Conservation (phyloP, 1,140 invertebrate species). For the Melitaea cinxia region DNA sequence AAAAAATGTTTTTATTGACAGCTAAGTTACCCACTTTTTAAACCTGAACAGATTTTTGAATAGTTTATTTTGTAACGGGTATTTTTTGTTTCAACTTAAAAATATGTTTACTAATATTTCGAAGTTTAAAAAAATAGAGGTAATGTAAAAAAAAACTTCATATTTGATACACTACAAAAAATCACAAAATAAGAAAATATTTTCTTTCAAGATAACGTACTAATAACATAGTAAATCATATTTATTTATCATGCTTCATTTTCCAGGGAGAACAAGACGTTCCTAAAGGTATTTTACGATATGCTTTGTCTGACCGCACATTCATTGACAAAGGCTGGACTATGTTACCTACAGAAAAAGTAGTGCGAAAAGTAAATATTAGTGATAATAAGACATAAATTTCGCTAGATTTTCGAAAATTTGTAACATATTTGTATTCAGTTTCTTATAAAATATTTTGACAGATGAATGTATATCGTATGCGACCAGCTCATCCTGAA, state of each 20-base stretch:
- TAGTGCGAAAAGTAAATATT: slow-evolving; percentile 62
- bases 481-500: slow-evolving; percentile 71
- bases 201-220: too few relatives aligned
- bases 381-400: not conserved
- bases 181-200: too few relatives aligned
- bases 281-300: slow-evolving; percentile 61
- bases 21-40: not conserved
- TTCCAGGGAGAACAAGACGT: slow-evolving; percentile 52
- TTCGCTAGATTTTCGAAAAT: not conserved
- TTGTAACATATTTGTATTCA: too few relatives aligned
- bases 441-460: not conserved
- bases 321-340: slow-evolving; percentile 78
- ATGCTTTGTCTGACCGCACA: slow-evolving; percentile 66
- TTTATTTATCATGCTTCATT: slow-evolving; percentile 4
- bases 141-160: too few relatives aligned
- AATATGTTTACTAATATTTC: slow-evolving; percentile 40
- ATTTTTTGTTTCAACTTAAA: slow-evolving; percentile 29
- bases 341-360: slow-evolving; percentile 74
- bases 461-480: slow-evolving; percentile 73
- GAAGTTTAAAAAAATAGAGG: slow-evolving; percentile 41
- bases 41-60: slow-evolving; percentile 21
- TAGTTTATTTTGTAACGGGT: slow-evolving; percentile 40
- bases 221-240: too few relatives aligned
- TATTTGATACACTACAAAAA: too few relatives aligned
- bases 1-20: not conserved